Evolutionary conservation across 2,888 invertebrate species (phyloP).

Genomic region (Diogma glabrata): DNA sequence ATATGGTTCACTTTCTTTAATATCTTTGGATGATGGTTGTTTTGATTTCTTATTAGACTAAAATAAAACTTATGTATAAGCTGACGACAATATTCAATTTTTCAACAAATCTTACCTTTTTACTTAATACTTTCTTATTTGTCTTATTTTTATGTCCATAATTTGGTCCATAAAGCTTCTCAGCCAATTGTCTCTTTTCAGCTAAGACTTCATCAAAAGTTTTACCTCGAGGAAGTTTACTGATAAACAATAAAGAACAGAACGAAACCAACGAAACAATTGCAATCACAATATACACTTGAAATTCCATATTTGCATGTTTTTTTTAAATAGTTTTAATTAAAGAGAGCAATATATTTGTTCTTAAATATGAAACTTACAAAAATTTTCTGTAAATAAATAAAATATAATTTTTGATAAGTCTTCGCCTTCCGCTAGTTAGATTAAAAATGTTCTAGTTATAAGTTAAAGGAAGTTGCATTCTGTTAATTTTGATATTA

Average conservation of each 20-base stretch:
- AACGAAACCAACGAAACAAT: conserved; percentile 35
- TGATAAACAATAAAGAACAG: conserved; percentile 33
- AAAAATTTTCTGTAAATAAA: too few relatives aligned
- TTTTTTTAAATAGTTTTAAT: not conserved
- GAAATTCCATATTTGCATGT: conserved; percentile 31
- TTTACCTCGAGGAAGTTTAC: conserved; percentile 34
- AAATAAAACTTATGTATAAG: not conserved
- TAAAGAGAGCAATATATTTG: not conserved
- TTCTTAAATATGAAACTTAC: too few relatives aligned
- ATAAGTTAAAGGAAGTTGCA: too few relatives aligned
- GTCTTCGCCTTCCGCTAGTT: too few relatives aligned
- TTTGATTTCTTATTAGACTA: conserved; percentile 29
- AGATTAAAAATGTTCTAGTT: too few relatives aligned
- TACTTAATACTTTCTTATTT: conserved; percentile 11
- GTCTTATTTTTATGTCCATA: conserved; percentile 12
- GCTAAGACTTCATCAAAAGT: conserved; percentile 36
- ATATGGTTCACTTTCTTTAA: conserved; percentile 26
- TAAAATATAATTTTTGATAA: too few relatives aligned
- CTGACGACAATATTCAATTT: not conserved
- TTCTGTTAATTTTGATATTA: too few relatives aligned
- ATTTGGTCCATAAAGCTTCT: conserved; percentile 32
- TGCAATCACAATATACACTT: conserved; percentile 35
- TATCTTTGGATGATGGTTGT: conserved; percentile 22
- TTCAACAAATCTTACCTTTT: conserved; percentile 11
- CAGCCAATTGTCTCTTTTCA: conserved; percentile 33